Evolutionary conservation across 2,888 invertebrate species (phyloP), one percentile per base, ranked within the genome.

Genomic region (Xiphydria camelus): DNA sequence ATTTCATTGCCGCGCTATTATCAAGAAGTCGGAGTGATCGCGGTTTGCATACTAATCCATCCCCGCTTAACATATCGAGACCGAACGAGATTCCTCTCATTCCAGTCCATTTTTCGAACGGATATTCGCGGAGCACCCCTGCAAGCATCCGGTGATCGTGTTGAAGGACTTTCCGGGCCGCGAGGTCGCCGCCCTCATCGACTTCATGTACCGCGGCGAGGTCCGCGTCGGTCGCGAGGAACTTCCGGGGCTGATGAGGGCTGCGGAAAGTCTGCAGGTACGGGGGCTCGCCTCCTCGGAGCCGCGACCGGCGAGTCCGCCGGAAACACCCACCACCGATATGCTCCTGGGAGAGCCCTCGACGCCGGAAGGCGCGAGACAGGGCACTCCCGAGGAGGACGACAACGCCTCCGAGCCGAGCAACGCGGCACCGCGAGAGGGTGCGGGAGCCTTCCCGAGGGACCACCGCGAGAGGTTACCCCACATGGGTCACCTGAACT

Each of bases 131-230:
- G 93, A 94, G 72, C 92, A 91, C 66, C 93, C 93, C 42, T 93
- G 93, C 82, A 91, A 93, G 76, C 94, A 94, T 75, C 94, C 94
- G 29, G 91, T 94, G 60, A 91, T 94, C 70, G 91, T 94, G 59
- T 78, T 94, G 51, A 93, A 93, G 75, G 93, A 94, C 79, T 90
- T 92, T 74, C 85, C 85, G 65, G 90, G 88, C 57, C 89, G 91
- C 85, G 92, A 93, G 66, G 87, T 94, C 51, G 89, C 91, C 66
- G 90, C 91, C 22, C 88, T 94, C 49, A 88, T 94, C 51, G 91
- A 92, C 77, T 94, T 94, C 70, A 94, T 94, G 92, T 94, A 94
- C 78, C 88, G 90, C 59, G 94, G 94, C 25, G 92, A 94, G 78
- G 91, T 94, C 61, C 89, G 89, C 57, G 91, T 94, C 39, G 86